Evolutionary conservation across 2,888 invertebrate species (phyloP), one percentile per base, ranked within the genome.

Genomic region (Crepidodera aurea): DNA sequence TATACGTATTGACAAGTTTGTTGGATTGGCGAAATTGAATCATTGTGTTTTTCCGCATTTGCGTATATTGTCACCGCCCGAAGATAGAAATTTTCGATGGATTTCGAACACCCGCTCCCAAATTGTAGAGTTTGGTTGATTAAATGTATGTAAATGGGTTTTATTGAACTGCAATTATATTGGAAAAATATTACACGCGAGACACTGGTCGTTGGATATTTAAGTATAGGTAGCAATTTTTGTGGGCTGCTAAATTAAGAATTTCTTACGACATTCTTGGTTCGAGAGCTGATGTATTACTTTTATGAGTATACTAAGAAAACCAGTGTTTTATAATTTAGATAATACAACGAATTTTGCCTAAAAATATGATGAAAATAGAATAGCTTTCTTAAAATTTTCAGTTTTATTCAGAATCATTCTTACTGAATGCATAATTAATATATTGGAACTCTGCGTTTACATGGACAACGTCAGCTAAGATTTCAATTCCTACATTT

Each of bases 1-100:
- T 44, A 60, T 60, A 60, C 34, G 37, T 44, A 42, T 60, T 39
- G 60, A 60, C 40, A 39, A 48, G n/a, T 39, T 53, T 60, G 32
- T 60, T 34, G 60, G 27, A 22, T 42, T 42, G 25, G 19, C 16
- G 5, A 34, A 51, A 60, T 22, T 56, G n/a, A 56, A 44, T 56
- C 39, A 55, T 55, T 29, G 44, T 55, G 19, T 55, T 44, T 51
- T 56, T 46, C 25, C 34, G 18, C 16, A 56, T 56, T 46, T 37
- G 46, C 56, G 56, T 56, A n/a, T n/a, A 48, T 48, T 48, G 48
- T 48, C 48, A 48, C 48, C 27, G 48, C 48, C 48, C 15, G 10
- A 13, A 48, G 48, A 48, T 48, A 48, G 48, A 48, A 27, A 48
- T 44, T 44, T 44, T 44, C 8, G 16, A 10, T 6, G 22, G 16